Evolutionary conservation across 2,113 vertebrate genomes (phyloP).

Genomic region (Suricata suricatta): DNA sequence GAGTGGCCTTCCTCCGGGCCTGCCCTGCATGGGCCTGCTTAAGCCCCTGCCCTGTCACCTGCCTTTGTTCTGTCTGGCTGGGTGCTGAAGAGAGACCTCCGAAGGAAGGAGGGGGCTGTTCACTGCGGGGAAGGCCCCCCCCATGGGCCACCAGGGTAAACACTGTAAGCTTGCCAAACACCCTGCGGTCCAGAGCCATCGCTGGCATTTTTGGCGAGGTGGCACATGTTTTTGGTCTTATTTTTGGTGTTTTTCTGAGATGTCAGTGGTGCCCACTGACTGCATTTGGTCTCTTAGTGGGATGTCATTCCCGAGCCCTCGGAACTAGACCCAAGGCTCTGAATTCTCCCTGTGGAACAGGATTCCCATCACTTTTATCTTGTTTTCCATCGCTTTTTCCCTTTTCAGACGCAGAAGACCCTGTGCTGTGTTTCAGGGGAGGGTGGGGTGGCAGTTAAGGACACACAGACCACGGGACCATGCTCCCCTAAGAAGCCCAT

Average conservation of each 20-base stretch:
- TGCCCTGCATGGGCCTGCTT: conserved; percentile 59
- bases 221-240: background rate
- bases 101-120: background rate
- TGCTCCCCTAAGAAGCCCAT: background rate
- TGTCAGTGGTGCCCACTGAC: background rate
- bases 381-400: background rate
- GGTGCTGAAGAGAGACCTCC: conserved; percentile 47
- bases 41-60: background rate
- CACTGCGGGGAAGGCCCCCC: accelerated
- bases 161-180: background rate
- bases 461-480: accelerated
- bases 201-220: background rate
- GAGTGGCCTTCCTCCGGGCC: conserved; percentile 72
- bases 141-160: background rate
- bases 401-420: background rate
- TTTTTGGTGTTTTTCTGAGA: conserved; percentile 55
- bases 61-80: background rate
- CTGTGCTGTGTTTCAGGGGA: background rate
- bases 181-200: background rate
- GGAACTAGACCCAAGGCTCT: background rate
- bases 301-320: background rate
- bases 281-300: background rate
- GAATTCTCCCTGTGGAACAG: background rate
- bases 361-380: background rate
- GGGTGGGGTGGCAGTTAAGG: too few species aligned